phyloP scores from a whole-genome alignment of 2,113 vertebrate species.

The Cyprinodon variegatus region DNA sequence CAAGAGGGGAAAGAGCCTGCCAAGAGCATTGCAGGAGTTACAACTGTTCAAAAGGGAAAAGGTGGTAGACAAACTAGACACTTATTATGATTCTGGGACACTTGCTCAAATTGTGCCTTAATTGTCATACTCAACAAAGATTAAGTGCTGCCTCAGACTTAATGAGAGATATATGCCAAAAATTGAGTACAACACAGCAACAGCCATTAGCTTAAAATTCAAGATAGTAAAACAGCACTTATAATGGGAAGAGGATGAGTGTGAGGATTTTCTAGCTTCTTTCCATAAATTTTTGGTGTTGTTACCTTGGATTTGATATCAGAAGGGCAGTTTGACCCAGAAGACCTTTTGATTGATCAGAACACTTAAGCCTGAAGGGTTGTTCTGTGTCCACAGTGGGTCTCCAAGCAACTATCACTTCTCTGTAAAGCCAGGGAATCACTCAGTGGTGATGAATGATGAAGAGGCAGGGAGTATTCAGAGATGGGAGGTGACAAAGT shows the following conservation, averaged over 20 bases:
- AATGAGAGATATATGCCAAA: constrained; percentile 43
- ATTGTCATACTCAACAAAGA: constrained; percentile 65
- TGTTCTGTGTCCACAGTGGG: constrained; percentile 62
- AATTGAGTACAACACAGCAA: constrained; percentile 13
- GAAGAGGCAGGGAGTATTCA: constrained; percentile 38
- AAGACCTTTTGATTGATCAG: constrained; percentile 62
- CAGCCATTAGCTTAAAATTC: constrained; percentile 29
- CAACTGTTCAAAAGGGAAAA: constrained; percentile 69
- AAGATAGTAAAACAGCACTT: not conserved
- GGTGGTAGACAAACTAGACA: constrained; percentile 50
- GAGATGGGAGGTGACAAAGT: constrained; percentile 64
- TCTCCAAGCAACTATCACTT: constrained; percentile 63
- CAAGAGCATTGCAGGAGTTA: constrained; percentile 67
- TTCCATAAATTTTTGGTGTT: not conserved
- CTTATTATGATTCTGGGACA: constrained; percentile 65
- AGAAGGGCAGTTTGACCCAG: constrained; percentile 52
- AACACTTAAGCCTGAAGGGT: constrained; percentile 57
- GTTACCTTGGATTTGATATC: constrained; percentile 31
- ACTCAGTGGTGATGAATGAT: constrained; percentile 74
- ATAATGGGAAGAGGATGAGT: too few relatives aligned
- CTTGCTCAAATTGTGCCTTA: constrained; percentile 62
- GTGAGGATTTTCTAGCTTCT: not conserved
- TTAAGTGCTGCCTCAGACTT: constrained; percentile 48
- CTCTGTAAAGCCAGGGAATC: constrained; percentile 64
- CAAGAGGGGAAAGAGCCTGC: constrained; percentile 53